Evolutionary conservation across 35 echinoderm and acorn worm genomes (phyloP).

Genomic region (Hemicentrotus pulcherrimus): DNA sequence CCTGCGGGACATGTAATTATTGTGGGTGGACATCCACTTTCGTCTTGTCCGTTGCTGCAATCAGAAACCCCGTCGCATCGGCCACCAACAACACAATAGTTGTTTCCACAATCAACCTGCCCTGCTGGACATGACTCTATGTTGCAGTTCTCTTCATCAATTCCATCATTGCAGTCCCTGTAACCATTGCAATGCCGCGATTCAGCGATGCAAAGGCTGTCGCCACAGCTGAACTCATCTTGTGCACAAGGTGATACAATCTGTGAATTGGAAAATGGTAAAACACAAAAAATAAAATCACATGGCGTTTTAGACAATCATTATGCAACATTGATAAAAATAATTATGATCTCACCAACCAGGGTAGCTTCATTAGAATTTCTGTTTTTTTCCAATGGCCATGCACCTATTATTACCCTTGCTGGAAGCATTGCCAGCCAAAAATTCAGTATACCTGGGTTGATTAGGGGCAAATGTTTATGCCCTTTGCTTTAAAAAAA

Average conservation of each 20-base stretch:
- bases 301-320: too few relatives aligned
- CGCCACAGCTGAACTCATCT: neutral
- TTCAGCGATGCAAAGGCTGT: neutral
- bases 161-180: neutral
- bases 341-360: too few relatives aligned
- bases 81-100: neutral
- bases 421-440: too few relatives aligned
- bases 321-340: too few relatives aligned
- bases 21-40: neutral
- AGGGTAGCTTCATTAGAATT: too few relatives aligned
- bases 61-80: neutral
- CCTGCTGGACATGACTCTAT: neutral
- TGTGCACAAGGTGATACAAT: neutral
- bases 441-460: too few relatives aligned
- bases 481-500: too few relatives aligned
- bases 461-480: too few relatives aligned
- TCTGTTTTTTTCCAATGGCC: too few relatives aligned
- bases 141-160: neutral
- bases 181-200: neutral
- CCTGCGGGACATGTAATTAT: neutral
- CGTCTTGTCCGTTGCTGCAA: neutral
- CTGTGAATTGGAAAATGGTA: neutral
- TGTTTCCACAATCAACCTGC: slow-evolving; percentile 16
- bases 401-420: too few relatives aligned
- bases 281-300: too few relatives aligned